Base-by-base conservation (phyloP, 2,113 vertebrate genomes). In the Pandion haliaetus region DNA sequence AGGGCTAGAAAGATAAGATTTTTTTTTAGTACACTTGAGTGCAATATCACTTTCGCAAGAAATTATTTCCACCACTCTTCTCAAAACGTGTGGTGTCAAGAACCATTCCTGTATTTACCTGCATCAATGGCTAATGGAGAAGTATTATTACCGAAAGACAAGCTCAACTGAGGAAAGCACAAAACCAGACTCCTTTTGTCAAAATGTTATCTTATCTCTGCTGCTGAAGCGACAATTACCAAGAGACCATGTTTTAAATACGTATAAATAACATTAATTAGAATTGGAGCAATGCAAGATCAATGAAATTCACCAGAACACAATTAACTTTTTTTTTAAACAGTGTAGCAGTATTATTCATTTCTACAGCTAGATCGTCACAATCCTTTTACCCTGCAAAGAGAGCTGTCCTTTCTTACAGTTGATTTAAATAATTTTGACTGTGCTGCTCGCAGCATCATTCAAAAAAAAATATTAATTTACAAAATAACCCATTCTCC, bases 391-490 rank as follows among this genome's bases (percentile, higher is more conserved):
- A 97, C 95, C 95, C 97, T 95, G 96, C 93, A 88, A 93, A 98
- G 97, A 98, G 96, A 90, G 96, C 97, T 95, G 97, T 98, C 97
- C 98, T 97, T 98, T 98, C 98, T 97, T 89, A 97, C 96, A 97
- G 96, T 93, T 96, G 98, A 98, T 99, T 99, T 99, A 99, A 99
- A 99, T 99, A 98, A 98, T 95, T 98, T 98, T 98, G 93, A 94
- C 97, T 95, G 98, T 99, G 99, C 99, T 99, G 99, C 99, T 99
- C 95, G 99, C 99, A 99, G 99, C 99, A 99, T 98, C 97, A 96
- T 95, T 98, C 97, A 97, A 95, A 97, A 92, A 91, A 93, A 96
- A 98, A 98, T 91, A 98, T 98, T 98, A 98, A 98, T 98, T 99
- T 98, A 99, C 98, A 98, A 98, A 99, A 98, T 98, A 98, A 98